Evolutionary conservation across 2,113 vertebrate species (phyloP), one percentile per base, ranked within the genome.

Genomic region (Psephotus haematonotus): DNA sequence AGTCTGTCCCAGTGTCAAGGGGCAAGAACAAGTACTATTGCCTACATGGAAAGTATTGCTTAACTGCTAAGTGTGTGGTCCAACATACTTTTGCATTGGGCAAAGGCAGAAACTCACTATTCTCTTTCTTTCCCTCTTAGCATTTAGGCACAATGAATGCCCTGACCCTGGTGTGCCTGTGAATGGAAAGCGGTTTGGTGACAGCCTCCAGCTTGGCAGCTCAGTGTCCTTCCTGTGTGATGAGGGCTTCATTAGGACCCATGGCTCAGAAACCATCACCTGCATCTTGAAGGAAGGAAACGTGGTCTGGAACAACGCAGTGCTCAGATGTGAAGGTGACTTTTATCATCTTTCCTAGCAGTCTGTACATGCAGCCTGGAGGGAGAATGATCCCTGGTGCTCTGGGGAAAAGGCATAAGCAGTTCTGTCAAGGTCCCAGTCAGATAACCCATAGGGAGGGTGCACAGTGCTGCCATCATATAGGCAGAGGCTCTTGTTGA

Each of bases 191-290:
- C 98, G 99, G 1, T 99, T 99, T 14, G 99, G 99, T 2, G 99
- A 99, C 91, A 99, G 98, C 93, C 99, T 99, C 7, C 99, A 99
- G 96, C 98, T 99, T 23, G 99, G 99, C 64, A 99, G 99, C 91
- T 99, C 99, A 6, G 99, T 99, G 93, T 99, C 99, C 17, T 99
- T 99, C 97, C 97, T 99, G 13, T 99, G 99, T 1, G 99, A 99
- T 2, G 99, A 99, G 88, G 99, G 99, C 39, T 99, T 99, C 79
- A 98, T 99, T 1, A 98, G 99, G 93, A 99, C 99, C 2, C 99
- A 99, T 5, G 99, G 99, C 91, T 99, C 99, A 0, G 99, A 99
- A 93, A 99, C 98, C 43, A 96, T 99, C 96, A 99, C 99, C 78
- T 99, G 99, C 81, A 98, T 99, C 84, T 97, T 99, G 90, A 99